Base-by-base conservation (phyloP, 2,113 vertebrate genomes). In the Myocastor coypus region DNA sequence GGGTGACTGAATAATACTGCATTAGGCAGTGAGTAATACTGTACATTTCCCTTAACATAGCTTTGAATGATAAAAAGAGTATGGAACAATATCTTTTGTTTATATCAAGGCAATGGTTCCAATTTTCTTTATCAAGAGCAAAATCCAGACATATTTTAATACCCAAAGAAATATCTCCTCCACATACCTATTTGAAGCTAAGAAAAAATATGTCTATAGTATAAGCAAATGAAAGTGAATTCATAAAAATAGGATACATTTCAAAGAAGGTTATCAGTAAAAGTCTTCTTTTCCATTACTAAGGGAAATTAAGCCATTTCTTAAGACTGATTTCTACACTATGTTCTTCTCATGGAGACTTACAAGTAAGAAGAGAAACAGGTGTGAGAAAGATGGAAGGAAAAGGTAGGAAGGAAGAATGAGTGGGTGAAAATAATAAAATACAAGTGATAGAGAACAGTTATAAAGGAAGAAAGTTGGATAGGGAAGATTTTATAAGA, bases 131-230 rank as follows among this genome's bases (percentile, higher is more conserved):
- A 61, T 73, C 11, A 63, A 83, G 22, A 64, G 34, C 50, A 87
- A 71, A 57, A 32, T 64, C 7, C 55, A 59, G 1, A 64, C n/a
- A 28, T 95, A 61, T 92, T 92, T 95, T 83, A 87, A 90, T 24
- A 78, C 0, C 1, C 8, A 83, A 9, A 19, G 7, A 84, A 95
- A 80, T 69, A 89, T 22, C 7, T 1, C 69, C 9, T 12, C 17
- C 3, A 57, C 40, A 55, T 52, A 34, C 32, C 4, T 80, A 5
- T 80, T 73, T 89, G 63, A 91, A 75, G 3, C 37, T 78, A 75
- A 10, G 9, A n/a, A 61, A 92, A 68, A 42, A 87, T 32, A 87
- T 32, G 2, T 32, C 26, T 88, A 30, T 81, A 81, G 69, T 73
- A 80, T n/a, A 86, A 2, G 42, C 2, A 85, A 78, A 71, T 86